Percentiles rank a stretch among this genome's conserved stretches.
phyloP scores from a whole-genome alignment of 2,888 invertebrate species.

The Stenichneumon culpator region DNA sequence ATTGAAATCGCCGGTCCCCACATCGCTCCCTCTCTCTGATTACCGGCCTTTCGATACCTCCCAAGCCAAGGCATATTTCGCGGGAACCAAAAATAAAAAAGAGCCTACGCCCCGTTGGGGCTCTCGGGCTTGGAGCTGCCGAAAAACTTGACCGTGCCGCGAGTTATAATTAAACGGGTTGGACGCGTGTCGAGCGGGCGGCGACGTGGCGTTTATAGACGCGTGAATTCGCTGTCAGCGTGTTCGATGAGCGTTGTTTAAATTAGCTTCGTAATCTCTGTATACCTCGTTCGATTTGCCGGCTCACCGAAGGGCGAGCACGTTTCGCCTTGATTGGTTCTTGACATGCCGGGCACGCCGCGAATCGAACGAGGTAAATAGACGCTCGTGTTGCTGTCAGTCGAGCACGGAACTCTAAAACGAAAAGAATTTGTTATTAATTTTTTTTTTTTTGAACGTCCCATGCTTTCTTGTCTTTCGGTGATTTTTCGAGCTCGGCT shows the following conservation, averaged over 20 bases:
- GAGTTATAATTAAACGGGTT: slow-evolving; percentile 61
- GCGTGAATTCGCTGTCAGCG: slow-evolving; percentile 46
- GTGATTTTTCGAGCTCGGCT: not conserved
- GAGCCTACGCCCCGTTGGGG: slow-evolving; percentile 63
- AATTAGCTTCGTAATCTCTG: slow-evolving; percentile 27
- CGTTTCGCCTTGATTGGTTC: slow-evolving; percentile 41
- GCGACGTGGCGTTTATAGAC: not conserved
- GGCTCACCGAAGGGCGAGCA: slow-evolving; percentile 35
- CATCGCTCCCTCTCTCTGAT: not conserved
- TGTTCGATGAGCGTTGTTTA: slow-evolving; percentile 41
- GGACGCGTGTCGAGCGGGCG: slow-evolving; percentile 3
- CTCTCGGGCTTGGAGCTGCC: slow-evolving; percentile 2
- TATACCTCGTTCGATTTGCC: slow-evolving; percentile 14
- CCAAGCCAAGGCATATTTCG: slow-evolving; percentile 40
- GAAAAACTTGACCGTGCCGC: slow-evolving; percentile 45
- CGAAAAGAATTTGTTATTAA: not conserved
- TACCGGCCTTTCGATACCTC: not conserved
- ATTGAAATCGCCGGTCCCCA: not conserved
- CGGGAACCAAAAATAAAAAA: slow-evolving; percentile 65
- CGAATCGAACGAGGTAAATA: slow-evolving; percentile 23
- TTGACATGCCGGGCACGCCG: slow-evolving; percentile 47
- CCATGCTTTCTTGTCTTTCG: not conserved
- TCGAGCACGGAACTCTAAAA: not conserved
- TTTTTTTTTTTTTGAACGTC: too few species aligned
- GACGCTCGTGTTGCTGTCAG: not conserved